phyloP scores from a whole-genome alignment of 2,797 vertebrate genomes.

The Zalophus californianus region DNA sequence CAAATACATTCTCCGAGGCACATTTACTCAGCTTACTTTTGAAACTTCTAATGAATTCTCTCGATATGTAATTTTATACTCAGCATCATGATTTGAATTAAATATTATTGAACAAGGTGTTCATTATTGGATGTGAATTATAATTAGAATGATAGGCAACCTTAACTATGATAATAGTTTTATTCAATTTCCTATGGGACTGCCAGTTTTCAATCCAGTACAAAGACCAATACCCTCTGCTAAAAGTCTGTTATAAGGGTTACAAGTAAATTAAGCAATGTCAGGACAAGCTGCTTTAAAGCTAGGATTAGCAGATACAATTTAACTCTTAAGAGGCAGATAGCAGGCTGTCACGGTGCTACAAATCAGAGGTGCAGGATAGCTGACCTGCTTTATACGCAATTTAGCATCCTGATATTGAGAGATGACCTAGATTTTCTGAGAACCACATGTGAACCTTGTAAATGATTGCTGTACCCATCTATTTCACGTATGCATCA shows the following conservation, averaged over 20 bases:
- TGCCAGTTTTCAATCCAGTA: conserved; percentile 76
- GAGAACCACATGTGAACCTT: conserved; percentile 54
- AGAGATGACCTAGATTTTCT: conserved; percentile 68
- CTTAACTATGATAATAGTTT: conserved; percentile 74
- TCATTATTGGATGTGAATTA: conserved; percentile 87
- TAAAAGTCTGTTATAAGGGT: conserved; percentile 73
- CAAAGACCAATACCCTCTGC: conserved; percentile 80
- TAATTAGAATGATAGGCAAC: conserved; percentile 85
- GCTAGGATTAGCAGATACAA: conserved; percentile 63
- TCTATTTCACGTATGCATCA: conserved; percentile 15
- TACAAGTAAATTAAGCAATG: conserved; percentile 81
- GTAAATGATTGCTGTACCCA: background rate
- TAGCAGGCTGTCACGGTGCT: background rate
- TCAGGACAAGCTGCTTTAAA: conserved; percentile 57
- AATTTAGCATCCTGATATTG: conserved; percentile 60
- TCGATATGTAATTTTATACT: conserved; percentile 86
- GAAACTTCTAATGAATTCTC: conserved; percentile 89
- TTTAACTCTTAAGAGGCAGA: conserved; percentile 79
- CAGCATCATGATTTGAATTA: conserved; percentile 87
- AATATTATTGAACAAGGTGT: conserved; percentile 87
- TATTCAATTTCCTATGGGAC: conserved; percentile 79
- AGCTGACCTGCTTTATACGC: conserved; percentile 47
- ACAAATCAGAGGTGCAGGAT: background rate
- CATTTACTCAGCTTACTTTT: conserved; percentile 87
- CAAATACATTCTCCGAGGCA: conserved; percentile 87